Base-by-base conservation (phyloP, 2,888 invertebrate genomes). In the Eueremaeus valkanovi region DNA sequence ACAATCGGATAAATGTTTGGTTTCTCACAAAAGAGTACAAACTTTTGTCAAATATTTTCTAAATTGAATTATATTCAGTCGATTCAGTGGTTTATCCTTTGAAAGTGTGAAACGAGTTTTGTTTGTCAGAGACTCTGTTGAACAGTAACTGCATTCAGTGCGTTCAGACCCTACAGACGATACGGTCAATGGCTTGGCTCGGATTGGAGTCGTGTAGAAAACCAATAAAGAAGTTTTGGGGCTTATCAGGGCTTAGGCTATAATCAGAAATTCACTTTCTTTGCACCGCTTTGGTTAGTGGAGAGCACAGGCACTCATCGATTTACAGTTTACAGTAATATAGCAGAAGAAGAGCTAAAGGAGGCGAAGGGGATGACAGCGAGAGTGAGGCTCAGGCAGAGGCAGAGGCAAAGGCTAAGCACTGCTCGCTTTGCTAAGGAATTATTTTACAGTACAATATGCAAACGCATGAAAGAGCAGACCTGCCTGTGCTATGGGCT, bases 71-170 rank as follows among this genome's bases (percentile, higher is more conserved):
- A 66, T n/a, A n/a, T 66, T 66, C 36, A 66, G 66, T 66, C 36
- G 66, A 24, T 58, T 58, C 11, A 24, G 6, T 49, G 49, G 3
- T 58, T 51, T 51, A 51, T 51, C n/a, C 27, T 31, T 51, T 66
- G 33, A 66, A 66, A 66, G 66, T 66, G 66, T 66, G 66, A 66
- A 66, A 66, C 66, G 27, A 36, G 66, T 66, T 66, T 66, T 66
- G 66, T 58, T 58, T 58, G 58, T 58, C 27, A 27, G 27, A 6
- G n/a, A 8, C 8, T 11, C 42, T 42, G 42, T 42, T 42, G 42
- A 42, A 42, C 42, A 42, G 3, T n/a, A 13, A n/a, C 16, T 49
- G 36, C 36, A 5, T 36, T 36, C 36, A 36, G 36, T 36, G 36
- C 36, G 5, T 58, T 58, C 6, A 27, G 58, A 58, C 58, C 27